Evolutionary conservation across 2,797 vertebrate genomes (phyloP).

Genomic region (Glyptemys insculpta): DNA sequence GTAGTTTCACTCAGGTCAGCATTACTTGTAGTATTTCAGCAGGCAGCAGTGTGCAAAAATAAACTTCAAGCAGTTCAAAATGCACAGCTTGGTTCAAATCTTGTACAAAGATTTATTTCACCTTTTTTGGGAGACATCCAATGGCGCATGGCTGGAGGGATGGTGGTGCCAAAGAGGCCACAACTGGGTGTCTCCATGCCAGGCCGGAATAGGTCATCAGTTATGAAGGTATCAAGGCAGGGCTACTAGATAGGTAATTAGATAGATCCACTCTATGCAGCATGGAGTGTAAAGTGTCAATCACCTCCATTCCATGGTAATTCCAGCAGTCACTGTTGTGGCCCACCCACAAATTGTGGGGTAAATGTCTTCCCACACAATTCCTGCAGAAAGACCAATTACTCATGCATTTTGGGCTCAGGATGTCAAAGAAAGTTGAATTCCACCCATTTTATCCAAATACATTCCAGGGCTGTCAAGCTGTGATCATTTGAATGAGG

Average conservation of each 20-base stretch:
- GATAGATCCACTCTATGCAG: background rate
- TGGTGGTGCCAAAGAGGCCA: background rate
- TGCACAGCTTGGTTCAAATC: background rate
- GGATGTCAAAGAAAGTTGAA: background rate
- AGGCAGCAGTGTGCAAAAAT: background rate
- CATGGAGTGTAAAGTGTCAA: background rate
- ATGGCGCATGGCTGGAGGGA: background rate
- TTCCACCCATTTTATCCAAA: background rate
- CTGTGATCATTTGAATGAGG: background rate
- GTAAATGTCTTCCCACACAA: background rate
- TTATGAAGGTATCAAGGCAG: background rate
- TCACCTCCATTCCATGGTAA: background rate
- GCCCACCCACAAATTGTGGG: background rate
- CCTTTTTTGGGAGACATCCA: background rate
- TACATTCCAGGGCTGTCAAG: background rate
- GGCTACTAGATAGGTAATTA: background rate
- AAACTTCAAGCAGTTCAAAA: background rate
- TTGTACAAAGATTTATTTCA: background rate
- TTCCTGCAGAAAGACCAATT: background rate
- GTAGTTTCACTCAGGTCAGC: background rate
- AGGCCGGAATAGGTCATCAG: background rate
- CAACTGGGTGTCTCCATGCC: background rate
- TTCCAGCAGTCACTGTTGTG: background rate
- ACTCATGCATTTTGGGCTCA: background rate
- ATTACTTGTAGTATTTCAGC: background rate